Percentiles rank a stretch among this genome's conserved stretches.
phyloP scores from a whole-genome alignment of 35 echinoderm and acorn worm genomes.

The Apostichopus japonicus region DNA sequence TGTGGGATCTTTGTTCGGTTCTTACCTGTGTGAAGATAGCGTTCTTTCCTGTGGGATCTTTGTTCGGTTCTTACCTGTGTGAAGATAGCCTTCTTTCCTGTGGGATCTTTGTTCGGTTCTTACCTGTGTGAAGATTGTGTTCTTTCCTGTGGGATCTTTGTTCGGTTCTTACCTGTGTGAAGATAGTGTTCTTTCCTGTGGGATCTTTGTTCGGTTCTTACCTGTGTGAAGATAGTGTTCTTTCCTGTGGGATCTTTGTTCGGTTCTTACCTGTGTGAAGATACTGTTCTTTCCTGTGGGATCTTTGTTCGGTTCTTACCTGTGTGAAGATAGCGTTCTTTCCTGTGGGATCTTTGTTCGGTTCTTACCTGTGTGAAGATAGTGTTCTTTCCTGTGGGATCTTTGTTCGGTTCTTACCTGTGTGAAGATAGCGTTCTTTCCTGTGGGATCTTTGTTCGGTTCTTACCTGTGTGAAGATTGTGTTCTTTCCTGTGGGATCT shows the following conservation, averaged over 20 bases:
- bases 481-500: slow-evolving; percentile 80
- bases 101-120: slow-evolving; percentile 77
- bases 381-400: slow-evolving; percentile 77
- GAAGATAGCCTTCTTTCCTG: slow-evolving; percentile 83
- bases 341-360: slow-evolving; percentile 74
- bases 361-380: slow-evolving; percentile 90
- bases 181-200: slow-evolving; percentile 78
- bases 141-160: slow-evolving; percentile 84
- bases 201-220: slow-evolving; percentile 83
- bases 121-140: slow-evolving; percentile 88
- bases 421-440: slow-evolving; percentile 83
- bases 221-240: slow-evolving; percentile 87
- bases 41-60: slow-evolving; percentile 83
- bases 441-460: slow-evolving; percentile 77
- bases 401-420: slow-evolving; percentile 87
- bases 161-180: slow-evolving; percentile 83
- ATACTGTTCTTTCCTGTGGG: slow-evolving; percentile 78
- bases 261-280: slow-evolving; percentile 86
- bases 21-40: slow-evolving; percentile 89
- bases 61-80: slow-evolving; percentile 81
- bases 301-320: slow-evolving; percentile 83
- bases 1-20: slow-evolving; percentile 74
- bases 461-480: slow-evolving; percentile 88
- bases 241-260: slow-evolving; percentile 82
- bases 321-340: slow-evolving; percentile 90